Evolutionary conservation across 2,888 invertebrate genomes (phyloP).

Genomic region (Cerceris rybyensis): DNA sequence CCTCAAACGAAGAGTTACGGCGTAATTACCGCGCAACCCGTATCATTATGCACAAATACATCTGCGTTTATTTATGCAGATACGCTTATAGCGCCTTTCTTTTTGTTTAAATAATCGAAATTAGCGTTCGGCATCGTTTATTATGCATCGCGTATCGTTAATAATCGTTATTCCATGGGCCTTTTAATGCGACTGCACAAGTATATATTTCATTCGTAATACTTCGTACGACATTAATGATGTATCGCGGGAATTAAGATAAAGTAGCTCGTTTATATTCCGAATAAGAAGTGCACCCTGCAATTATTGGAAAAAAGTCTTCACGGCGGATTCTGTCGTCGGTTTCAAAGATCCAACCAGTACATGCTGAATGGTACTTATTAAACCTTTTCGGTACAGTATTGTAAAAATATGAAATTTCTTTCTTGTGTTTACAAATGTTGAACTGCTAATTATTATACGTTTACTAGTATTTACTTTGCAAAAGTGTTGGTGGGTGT

Average conservation of each 20-base stretch:
- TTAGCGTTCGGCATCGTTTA: conserved; percentile 54
- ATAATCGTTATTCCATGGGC: conserved; percentile 48
- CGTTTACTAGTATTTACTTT: not conserved
- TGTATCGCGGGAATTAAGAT: conserved; percentile 56
- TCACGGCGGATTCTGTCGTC: too few relatives aligned
- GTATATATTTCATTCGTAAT: conserved; percentile 52
- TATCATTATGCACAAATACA: conserved; percentile 43
- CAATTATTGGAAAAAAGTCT: not conserved
- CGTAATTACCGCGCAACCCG: conserved; percentile 55
- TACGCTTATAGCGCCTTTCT: conserved; percentile 44
- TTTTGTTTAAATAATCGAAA: conserved; percentile 46
- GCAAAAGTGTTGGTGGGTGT: not conserved
- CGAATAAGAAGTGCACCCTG: too few relatives aligned
- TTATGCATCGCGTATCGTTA: conserved; percentile 55
- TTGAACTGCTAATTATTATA: not conserved
- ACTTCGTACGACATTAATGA: conserved; percentile 45
- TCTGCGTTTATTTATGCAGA: conserved; percentile 33
- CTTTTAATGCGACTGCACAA: conserved; percentile 41
- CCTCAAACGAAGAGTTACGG: not conserved
- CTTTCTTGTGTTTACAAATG: not conserved
- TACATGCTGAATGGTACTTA: not conserved
- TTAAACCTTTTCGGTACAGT: not conserved
- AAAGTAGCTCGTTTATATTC: conserved; percentile 14
- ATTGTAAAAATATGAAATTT: not conserved
- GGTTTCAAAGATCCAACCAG: too few relatives aligned